Evolutionary conservation across 2,113 vertebrate species (phyloP).

Genomic region (Rhabdornis inornatus): DNA sequence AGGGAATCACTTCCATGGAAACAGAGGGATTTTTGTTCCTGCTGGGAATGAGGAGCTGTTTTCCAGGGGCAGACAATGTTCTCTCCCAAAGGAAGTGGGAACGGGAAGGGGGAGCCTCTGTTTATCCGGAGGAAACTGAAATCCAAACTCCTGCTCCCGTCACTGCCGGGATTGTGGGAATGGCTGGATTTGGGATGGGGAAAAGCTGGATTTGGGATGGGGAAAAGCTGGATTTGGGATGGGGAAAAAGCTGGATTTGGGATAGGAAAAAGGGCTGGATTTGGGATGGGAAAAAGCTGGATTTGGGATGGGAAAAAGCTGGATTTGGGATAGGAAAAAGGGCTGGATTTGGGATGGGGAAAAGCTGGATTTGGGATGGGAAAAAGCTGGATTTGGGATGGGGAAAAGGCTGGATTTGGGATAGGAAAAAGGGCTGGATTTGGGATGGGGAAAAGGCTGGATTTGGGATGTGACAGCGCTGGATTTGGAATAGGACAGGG

Average conservation of each 20-base stretch:
- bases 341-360: no score
- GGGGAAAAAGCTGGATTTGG: neutral
- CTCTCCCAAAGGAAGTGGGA: neutral
- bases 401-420: no score
- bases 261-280: no score
- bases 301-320: no score
- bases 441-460: no score
- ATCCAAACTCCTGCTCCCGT: neutral
- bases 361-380: no score
- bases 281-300: no score
- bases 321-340: neutral
- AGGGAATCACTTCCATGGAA: accelerated
- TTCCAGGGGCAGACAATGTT: neutral
- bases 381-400: no score
- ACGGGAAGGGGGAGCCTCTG: neutral
- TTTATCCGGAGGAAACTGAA: neutral
- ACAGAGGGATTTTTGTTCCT: neutral
- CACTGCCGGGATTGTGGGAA: neutral
- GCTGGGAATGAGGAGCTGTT: accelerated
- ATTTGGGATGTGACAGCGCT: no score
- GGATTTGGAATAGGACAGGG: no score
- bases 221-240: neutral
- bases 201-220: neutral
- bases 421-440: no score
- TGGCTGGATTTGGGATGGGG: neutral